A percentile compares a stretch with the other conserved stretches of the same genome.
Conservation (phyloP, 2,113 vertebrate genomes). For the Alectura lathami region DNA sequence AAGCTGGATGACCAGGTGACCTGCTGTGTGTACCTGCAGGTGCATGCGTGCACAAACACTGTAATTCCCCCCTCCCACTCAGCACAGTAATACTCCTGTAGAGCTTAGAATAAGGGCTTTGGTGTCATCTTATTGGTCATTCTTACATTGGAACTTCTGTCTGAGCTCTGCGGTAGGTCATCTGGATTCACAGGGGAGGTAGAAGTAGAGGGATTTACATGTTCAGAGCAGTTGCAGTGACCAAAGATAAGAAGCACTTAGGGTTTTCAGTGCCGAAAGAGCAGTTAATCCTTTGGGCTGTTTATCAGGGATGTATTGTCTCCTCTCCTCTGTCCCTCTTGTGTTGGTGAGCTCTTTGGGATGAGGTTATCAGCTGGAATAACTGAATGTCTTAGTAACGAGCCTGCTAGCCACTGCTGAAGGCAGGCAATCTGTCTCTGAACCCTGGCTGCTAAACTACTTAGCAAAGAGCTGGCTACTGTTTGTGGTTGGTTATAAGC, state of each 20-base stretch:
- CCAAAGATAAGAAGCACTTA: background rate
- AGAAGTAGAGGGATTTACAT: background rate
- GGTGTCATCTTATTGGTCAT: background rate
- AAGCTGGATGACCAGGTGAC: background rate
- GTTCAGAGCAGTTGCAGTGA: background rate
- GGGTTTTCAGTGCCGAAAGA: background rate
- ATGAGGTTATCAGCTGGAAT: slow-evolving; percentile 4
- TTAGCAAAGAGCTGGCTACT: slow-evolving; percentile 16
- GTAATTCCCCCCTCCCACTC: background rate
- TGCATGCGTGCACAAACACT: background rate
- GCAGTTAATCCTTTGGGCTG: background rate
- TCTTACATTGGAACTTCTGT: background rate
- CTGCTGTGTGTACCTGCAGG: background rate
- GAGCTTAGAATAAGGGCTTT: background rate
- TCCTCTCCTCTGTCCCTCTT: background rate
- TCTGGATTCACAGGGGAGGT: background rate
- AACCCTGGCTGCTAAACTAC: slow-evolving; percentile 21
- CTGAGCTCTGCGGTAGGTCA: background rate
- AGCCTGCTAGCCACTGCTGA: background rate
- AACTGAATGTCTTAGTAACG: slow-evolving; percentile 20
- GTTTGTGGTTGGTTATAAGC: slow-evolving; percentile 16
- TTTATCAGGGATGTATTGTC: background rate
- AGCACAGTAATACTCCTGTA: too few relatives aligned
- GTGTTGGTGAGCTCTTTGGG: background rate
- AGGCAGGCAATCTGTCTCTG: background rate